Percentiles rank a stretch among this genome's conserved stretches.
Evolutionary conservation across 30 jellyfish, hydroid and myxozoan species (phyloP).

Genomic region (Chironex yamaguchii): DNA sequence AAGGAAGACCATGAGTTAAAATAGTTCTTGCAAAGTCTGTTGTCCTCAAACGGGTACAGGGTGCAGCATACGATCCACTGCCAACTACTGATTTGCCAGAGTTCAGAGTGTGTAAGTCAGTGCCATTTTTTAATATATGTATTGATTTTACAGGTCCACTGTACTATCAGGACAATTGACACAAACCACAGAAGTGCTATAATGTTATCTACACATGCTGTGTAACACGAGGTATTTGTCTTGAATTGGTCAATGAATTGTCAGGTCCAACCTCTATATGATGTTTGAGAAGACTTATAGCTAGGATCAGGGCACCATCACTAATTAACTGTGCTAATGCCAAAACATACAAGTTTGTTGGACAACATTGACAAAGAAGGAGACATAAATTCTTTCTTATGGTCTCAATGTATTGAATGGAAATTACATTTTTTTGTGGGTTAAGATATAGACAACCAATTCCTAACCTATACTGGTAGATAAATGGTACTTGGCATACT

Average conservation of each 20-base stretch:
- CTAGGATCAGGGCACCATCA: neutral
- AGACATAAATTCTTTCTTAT: too few relatives aligned
- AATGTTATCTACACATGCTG: constrained; percentile 17
- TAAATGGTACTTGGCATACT: constrained; percentile 46
- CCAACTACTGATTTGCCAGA: neutral
- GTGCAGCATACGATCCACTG: neutral
- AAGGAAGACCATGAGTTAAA: constrained; percentile 11
- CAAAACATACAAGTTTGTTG: neutral
- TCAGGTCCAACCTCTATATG: constrained; percentile 3
- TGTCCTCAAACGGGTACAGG: neutral
- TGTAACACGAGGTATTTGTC: constrained; percentile 7
- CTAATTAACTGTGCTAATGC: constrained; percentile 18
- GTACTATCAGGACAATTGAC: neutral
- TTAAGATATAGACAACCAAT: constrained; percentile 47
- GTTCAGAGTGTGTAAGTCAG: neutral
- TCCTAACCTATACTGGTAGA: constrained; percentile 51
- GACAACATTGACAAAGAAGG: too few relatives aligned
- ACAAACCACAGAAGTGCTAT: constrained; percentile 10
- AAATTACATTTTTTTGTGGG: too few relatives aligned
- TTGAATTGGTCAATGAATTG: neutral
- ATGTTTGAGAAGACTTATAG: constrained; percentile 3
- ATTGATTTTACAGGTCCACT: constrained; percentile 24
- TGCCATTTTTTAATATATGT: constrained; percentile 3
- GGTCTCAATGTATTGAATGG: too few relatives aligned
- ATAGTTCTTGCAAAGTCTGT: neutral